phyloP scores from a whole-genome alignment of 2,888 invertebrate genomes.

The Digitonthophagus gazella region DNA sequence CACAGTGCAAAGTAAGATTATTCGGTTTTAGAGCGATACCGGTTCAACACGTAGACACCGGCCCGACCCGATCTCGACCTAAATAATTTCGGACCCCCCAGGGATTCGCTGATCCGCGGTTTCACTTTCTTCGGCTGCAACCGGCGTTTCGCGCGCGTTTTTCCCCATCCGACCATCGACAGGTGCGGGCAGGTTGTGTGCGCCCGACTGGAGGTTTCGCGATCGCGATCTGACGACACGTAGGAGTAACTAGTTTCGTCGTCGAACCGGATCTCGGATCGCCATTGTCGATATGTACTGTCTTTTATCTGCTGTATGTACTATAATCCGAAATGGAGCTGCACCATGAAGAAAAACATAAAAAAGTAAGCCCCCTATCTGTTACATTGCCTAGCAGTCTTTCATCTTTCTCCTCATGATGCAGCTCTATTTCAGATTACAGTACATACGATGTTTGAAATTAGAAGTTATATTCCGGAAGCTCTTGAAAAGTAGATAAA shows the following conservation, averaged over 20 bases:
- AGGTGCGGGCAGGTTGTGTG: conserved; percentile 10
- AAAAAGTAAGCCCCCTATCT: too few species aligned
- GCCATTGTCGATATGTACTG: conserved; percentile 6
- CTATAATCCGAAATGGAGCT: too few species aligned
- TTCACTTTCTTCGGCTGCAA: conserved; percentile 10
- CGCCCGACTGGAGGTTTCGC: not conserved
- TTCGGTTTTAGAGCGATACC: not conserved
- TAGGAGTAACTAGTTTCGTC: conserved; percentile 20
- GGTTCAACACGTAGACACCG: not conserved
- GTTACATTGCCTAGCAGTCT: too few species aligned
- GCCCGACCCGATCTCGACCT: not conserved
- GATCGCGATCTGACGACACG: conserved; percentile 6
- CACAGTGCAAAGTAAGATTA: too few species aligned
- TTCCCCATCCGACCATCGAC: not conserved
- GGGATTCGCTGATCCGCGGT: not conserved
- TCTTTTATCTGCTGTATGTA: too few species aligned
- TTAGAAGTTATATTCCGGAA: too few species aligned
- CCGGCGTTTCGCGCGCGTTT: not conserved
- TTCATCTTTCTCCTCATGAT: too few species aligned
- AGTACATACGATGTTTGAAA: too few species aligned
- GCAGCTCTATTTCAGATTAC: too few species aligned
- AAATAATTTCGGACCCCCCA: not conserved
- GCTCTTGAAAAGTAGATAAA: too few species aligned
- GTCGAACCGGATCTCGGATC: conserved; percentile 22
- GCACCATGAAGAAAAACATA: too few species aligned